Percentiles rank a stretch among this genome's conserved stretches.
Conservation (phyloP, 1,140 invertebrate species). For the Zaprionus taronus region DNA sequence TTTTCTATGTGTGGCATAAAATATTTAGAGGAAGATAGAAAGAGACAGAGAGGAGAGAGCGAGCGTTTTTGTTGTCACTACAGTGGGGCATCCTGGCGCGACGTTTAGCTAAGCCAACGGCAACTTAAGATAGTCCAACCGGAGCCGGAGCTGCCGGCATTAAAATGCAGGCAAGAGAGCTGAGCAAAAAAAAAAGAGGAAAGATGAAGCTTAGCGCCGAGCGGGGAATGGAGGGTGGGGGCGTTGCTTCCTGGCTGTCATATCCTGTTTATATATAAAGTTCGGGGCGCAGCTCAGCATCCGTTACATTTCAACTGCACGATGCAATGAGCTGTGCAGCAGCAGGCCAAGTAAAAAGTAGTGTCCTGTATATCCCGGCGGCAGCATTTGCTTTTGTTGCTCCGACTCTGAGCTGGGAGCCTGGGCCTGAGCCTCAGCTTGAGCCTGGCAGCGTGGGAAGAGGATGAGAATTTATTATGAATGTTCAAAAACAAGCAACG, state of each 20-base stretch:
- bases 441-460: slow-evolving; percentile 45
- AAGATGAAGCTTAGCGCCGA: slow-evolving; percentile 56
- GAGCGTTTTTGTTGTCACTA: slow-evolving; percentile 33
- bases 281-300: slow-evolving; percentile 73
- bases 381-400: slow-evolving; percentile 36
- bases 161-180: slow-evolving; percentile 62
- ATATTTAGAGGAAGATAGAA: slow-evolving; percentile 35
- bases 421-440: slow-evolving; percentile 31
- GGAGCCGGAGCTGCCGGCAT: slow-evolving; percentile 57
- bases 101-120: slow-evolving; percentile 63
- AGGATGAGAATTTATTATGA: slow-evolving; percentile 76
- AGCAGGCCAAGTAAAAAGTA: slow-evolving; percentile 19
- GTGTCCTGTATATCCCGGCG: slow-evolving; percentile 6
- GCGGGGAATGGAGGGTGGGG: slow-evolving; percentile 14
- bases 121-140: slow-evolving; percentile 40
- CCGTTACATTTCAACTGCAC: slow-evolving; percentile 73
- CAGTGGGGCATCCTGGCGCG: slow-evolving; percentile 42
- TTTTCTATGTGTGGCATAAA: slow-evolving; percentile 16
- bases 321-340: slow-evolving; percentile 39
- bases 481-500: slow-evolving; percentile 73
- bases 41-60: not conserved
- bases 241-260: slow-evolving; percentile 69
- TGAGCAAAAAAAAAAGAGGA: slow-evolving; percentile 20
- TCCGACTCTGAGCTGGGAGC: not conserved
- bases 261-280: slow-evolving; percentile 81